These are phyloP conservation scores for Remorina albescens DNA, from an alignment of 2,797 vertebrate species.

Conservation along the genomic window DNA sequence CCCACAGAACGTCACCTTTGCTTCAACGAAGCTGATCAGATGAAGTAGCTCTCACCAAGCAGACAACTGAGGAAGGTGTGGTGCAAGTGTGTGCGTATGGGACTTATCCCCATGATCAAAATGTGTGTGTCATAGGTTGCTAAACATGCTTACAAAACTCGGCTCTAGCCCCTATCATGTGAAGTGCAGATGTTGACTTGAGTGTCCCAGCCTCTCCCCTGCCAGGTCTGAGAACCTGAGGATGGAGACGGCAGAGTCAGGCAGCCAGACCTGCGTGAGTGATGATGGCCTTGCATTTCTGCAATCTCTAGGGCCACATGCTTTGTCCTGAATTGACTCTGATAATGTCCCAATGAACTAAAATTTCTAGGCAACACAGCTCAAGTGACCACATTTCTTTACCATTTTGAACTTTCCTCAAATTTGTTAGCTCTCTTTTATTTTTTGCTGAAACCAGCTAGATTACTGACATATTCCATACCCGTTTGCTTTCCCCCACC, in stretches of 20 bases:
- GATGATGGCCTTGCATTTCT: conserved; percentile 67
- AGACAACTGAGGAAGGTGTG: conserved; percentile 22
- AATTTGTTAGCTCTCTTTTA: no score
- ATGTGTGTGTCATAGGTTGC: conserved; percentile 29
- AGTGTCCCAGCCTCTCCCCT: conserved; percentile 70
- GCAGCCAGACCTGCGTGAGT: conserved; percentile 61
- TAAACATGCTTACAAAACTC: conserved; percentile 35
- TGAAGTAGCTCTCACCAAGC: conserved; percentile 24
- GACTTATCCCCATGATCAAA: conserved; percentile 39
- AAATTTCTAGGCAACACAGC: conserved; percentile 21
- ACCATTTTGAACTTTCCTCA: conserved; percentile 25
- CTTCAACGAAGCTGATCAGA: conserved; percentile 30
- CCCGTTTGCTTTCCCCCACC: neutral
- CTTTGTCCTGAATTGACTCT: conserved; percentile 43
- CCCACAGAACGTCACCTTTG: conserved; percentile 12
- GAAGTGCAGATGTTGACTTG: conserved; percentile 68
- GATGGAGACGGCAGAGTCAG: conserved; percentile 49
- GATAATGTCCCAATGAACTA: conserved; percentile 19
- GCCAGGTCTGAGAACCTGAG: conserved; percentile 75
- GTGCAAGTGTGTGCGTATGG: conserved; percentile 7
- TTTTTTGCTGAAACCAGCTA: conserved; percentile 8
- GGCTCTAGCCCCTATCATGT: conserved; percentile 48
- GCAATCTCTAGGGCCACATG: conserved; percentile 45
- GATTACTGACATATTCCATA: neutral
- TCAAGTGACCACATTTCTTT: conserved; percentile 2